Evolutionary conservation across 2,888 invertebrate genomes (phyloP), one percentile per base, ranked within the genome.

Genomic region (Escarpia spicata): DNA sequence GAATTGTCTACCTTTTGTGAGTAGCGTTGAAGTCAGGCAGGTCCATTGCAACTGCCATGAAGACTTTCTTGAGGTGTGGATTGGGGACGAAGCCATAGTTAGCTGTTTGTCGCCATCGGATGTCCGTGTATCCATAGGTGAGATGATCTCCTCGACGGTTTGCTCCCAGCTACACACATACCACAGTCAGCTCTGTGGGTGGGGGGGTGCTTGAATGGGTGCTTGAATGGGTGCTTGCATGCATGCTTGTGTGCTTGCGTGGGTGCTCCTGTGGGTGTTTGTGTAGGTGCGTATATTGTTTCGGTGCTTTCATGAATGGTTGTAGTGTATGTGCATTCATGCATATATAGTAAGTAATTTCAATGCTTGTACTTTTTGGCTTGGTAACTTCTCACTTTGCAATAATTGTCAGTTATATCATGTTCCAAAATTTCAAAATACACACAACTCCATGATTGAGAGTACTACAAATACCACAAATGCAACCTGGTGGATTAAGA

Each of bases 21-120:
- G 93, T 92, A 31, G 93, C 92, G 52, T 90, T 75, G 90, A 92
- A 89, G 75, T 94, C 94, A 3, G 94, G 94, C 19, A 95, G 93
- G 93, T 95, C 95, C 60, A 94, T 93, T 31, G 94, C 93, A 19
- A 94, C 93, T 6, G 94, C 94, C 93, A 95, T 92, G 93, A 94
- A 94, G 91, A 92, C 90, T 37, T 94, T 93, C 43, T 93, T 91
- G 92, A 94, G 91, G 37, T 91, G 91, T 26, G 43, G 26, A 91
- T 95, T 95, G 15, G 95, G 95, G 12, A 93, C 92, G 92, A 92
- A 94, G 45, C 95, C 95, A 44, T 93, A 93, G 92, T 94, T 93
- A 19, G 93, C 93, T 15, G 94, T 95, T 92, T 95, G 95, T n/a
- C 93, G 92, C 94, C 95, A 95, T 8, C 95, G 92, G 15, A 94